Evolutionary conservation across 2,888 invertebrate genomes (phyloP).

Genomic region (Gnatocerus cornutus): DNA sequence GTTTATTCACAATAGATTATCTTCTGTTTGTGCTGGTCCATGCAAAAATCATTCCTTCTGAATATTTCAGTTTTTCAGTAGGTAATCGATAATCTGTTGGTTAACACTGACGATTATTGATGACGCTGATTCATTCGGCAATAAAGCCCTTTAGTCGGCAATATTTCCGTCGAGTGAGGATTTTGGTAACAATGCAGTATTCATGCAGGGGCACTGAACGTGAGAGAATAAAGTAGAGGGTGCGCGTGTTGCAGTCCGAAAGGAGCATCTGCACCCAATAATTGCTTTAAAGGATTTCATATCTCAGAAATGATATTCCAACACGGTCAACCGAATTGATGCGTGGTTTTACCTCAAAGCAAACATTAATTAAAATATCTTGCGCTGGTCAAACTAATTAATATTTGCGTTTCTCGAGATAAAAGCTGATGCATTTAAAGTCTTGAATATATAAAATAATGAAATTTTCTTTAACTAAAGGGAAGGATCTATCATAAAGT

Average conservation of each 20-base stretch:
- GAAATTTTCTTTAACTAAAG: conserved; percentile 38
- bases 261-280: conserved; percentile 25
- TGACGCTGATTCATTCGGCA: conserved; percentile 19
- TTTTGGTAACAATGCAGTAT: conserved; percentile 19
- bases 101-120: neutral
- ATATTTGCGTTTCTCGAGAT: conserved; percentile 34
- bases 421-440: conserved; percentile 38
- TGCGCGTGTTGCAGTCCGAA: conserved; percentile 3
- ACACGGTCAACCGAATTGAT: conserved; percentile 18
- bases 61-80: neutral
- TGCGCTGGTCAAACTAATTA: conserved; percentile 36
- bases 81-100: neutral
- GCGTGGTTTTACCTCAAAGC: conserved; percentile 33
- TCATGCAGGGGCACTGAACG: conserved; percentile 19
- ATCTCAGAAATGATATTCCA: conserved; percentile 3
- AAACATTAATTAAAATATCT: conserved; percentile 47
- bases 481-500: conserved; percentile 44
- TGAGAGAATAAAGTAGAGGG: conserved; percentile 5
- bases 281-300: conserved; percentile 20
- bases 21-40: conserved; percentile 9
- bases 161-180: neutral
- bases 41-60: conserved; percentile 12
- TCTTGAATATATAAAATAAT: conserved; percentile 36
- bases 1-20: conserved; percentile 28
- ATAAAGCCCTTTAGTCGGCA: conserved; percentile 9